phyloP scores from a whole-genome alignment of 2,797 vertebrate genomes.

The Rhinogobio ventralis region DNA sequence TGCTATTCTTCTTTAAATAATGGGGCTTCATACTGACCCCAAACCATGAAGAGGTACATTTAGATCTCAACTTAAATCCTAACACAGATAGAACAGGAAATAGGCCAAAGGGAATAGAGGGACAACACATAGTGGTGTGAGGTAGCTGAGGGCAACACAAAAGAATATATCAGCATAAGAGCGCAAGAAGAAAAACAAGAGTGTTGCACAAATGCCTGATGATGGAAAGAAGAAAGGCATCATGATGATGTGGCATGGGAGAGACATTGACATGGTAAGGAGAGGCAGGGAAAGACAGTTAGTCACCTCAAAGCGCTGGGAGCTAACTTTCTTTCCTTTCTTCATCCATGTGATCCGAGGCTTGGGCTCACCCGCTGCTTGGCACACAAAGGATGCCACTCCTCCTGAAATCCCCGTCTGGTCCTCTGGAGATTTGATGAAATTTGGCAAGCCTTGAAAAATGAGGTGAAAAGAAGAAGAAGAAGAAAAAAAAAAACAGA shows the following conservation, averaged over 20 bases:
- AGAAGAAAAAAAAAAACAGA: conserved; percentile 9
- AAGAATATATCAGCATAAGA: background rate
- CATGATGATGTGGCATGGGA: conserved; percentile 10
- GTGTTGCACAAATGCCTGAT: conserved; percentile 7
- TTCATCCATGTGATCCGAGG: conserved; percentile 99
- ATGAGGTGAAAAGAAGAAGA: conserved; percentile 10
- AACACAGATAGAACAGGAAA: conserved; percentile 35
- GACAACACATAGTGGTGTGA: background rate
- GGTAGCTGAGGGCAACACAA: conserved; percentile 1
- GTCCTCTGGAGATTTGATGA: conserved; percentile 95
- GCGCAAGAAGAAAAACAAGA: background rate
- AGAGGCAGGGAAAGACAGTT: conserved; percentile 3
- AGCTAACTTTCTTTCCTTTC: conserved; percentile 99
- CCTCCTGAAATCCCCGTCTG: conserved; percentile 97
- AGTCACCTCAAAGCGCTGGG: conserved; percentile 93
- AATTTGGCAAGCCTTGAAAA: conserved; percentile 86
- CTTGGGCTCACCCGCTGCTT: conserved; percentile 93
- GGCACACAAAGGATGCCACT: conserved; percentile 98
- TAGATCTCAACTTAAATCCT: conserved; percentile 56
- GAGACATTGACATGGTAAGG: conserved; percentile 1
- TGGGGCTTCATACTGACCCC: background rate
- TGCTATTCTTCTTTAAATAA: background rate
- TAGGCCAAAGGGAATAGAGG: background rate
- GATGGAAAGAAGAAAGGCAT: conserved; percentile 16
- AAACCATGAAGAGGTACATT: background rate